phyloP scores from a whole-genome alignment of 2,888 invertebrate species.

The Periphyllus acericola region DNA sequence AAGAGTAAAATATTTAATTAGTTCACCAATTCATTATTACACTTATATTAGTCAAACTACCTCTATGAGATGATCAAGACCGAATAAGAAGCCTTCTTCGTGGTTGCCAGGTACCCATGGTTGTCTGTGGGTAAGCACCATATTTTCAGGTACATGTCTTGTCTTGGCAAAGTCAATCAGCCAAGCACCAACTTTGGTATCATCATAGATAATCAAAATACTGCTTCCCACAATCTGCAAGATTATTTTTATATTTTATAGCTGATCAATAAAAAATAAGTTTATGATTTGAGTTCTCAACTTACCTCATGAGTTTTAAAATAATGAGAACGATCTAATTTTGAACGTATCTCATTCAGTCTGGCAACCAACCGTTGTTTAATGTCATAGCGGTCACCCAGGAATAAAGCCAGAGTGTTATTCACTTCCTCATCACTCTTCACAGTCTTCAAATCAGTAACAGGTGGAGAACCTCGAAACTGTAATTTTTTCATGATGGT shows the following conservation, averaged over 20 bases:
- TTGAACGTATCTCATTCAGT: slow-evolving; percentile 79
- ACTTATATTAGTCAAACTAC: slow-evolving; percentile 68
- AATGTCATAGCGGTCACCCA: slow-evolving; percentile 75
- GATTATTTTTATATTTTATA: slow-evolving; percentile 4
- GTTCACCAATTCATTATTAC: background rate
- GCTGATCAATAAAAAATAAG: background rate
- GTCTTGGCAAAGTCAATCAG: slow-evolving; percentile 98
- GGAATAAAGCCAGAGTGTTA: slow-evolving; percentile 79
- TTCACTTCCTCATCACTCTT: slow-evolving; percentile 80
- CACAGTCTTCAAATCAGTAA: slow-evolving; percentile 89
- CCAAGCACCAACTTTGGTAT: slow-evolving; percentile 90
- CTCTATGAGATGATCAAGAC: slow-evolving; percentile 89
- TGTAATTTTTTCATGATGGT: slow-evolving; percentile 64
- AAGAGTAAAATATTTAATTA: background rate
- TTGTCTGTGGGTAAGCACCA: slow-evolving; percentile 79
- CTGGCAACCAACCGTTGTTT: slow-evolving; percentile 78
- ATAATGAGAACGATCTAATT: slow-evolving; percentile 84
- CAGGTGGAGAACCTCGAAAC: slow-evolving; percentile 82
- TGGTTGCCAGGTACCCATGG: slow-evolving; percentile 94
- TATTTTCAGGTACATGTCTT: slow-evolving; percentile 76
- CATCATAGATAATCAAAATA: slow-evolving; percentile 92
- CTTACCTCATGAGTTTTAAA: slow-evolving; percentile 86
- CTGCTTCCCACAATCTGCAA: slow-evolving; percentile 86
- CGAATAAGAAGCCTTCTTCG: slow-evolving; percentile 93
- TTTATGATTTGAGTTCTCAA: background rate